These are phyloP conservation scores for Drosophila peninsularis DNA, from an alignment of 2,888 invertebrate genomes.

Conservation along the genomic window DNA sequence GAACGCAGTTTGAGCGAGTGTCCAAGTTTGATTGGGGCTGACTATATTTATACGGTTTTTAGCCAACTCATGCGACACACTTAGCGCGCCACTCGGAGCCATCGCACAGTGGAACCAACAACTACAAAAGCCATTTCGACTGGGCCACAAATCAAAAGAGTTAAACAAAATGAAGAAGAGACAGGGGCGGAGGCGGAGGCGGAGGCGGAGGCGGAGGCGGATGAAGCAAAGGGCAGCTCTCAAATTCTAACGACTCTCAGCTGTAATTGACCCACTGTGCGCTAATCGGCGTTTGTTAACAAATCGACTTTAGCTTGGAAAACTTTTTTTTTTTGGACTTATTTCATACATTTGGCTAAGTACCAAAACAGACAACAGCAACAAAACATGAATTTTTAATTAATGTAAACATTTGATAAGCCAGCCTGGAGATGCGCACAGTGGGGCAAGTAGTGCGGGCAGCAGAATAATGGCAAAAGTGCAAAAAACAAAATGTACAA, in stretches of 20 bases:
- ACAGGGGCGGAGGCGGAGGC: too few species aligned
- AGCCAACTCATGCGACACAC: conserved; percentile 38
- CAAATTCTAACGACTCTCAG: neutral
- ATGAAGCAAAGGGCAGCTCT: neutral
- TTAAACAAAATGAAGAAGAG: neutral
- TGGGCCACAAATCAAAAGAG: neutral
- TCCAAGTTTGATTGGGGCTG: conserved; percentile 14
- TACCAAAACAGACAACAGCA: neutral
- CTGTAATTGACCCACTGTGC: conserved; percentile 1
- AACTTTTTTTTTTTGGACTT: neutral
- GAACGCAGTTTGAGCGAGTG: conserved; percentile 16
- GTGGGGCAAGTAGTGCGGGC: conserved; percentile 9
- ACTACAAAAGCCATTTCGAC: neutral
- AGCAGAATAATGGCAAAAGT: neutral
- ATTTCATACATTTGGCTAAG: conserved; percentile 4
- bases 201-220: neutral
- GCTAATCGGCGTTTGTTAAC: neutral
- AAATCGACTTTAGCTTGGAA: neutral
- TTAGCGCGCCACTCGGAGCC: neutral
- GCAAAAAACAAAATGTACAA: neutral
- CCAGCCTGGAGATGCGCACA: conserved; percentile 17
- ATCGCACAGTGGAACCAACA: conserved; percentile 37
- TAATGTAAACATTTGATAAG: conserved; percentile 3
- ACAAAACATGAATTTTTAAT: conserved; percentile 12
- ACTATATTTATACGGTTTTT: conserved; percentile 1